Evolutionary conservation across 2,113 vertebrate genomes (phyloP), one percentile per base, ranked within the genome.

Genomic region (Centropus unirufus): DNA sequence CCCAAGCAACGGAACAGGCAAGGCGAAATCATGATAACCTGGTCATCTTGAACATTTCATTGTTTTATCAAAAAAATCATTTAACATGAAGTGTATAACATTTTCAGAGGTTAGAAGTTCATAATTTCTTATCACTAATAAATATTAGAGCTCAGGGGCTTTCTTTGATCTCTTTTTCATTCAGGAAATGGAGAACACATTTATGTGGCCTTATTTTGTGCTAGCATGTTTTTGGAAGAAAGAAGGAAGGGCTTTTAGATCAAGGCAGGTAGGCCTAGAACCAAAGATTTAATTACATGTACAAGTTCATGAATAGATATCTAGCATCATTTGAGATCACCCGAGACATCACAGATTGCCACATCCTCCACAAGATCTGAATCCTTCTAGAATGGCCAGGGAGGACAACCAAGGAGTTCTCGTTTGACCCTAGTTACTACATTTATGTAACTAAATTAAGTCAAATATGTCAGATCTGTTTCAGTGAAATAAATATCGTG

Each of bases 401-500:
- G 6, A 47, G 59, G 59, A 87, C 51, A 91, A 54, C 14, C 24
- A 69, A 77, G 40, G 20, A 5, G 19, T 62, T 42, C 36, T 81
- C 69, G 78, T 1, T 5, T 77, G 23, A 15, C 27, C 30, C 27
- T 49, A 29, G 55, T 54, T 74, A 62, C 54, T 78, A 18, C 74
- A 79, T 87, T 93, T 87, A 46, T 77, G 52, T 74, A 87, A 62
- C 8, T 2, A 1, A 69, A 89, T 74, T 69, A 74, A 91, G n/a
- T 14, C 27, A 1, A 80, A 18, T 3, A 1, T 47, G 63, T 80
- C 72, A 94, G 19, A 13, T 83, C 62, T 47, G 39, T 90, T 87
- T 87, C 68, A 73, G 54, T 32, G 8, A 52, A 89, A 94, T 92
- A 39, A 47, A 77, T 95, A 87, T 77, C 73, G 68, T 91, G 26